phyloP scores from a whole-genome alignment of 1,140 invertebrate species.

The Ceratosolen solmsi region DNA sequence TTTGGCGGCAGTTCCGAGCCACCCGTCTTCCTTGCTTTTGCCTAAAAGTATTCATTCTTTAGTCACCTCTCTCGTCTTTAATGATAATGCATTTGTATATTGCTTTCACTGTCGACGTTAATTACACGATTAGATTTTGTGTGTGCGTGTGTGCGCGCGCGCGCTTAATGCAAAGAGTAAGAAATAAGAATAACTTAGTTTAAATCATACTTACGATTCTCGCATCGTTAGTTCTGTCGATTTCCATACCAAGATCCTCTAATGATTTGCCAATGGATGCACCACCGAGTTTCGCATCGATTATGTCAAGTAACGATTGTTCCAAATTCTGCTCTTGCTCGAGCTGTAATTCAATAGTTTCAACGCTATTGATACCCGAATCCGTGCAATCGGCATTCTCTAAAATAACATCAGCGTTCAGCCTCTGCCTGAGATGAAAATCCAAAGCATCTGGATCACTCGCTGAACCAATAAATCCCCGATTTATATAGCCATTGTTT shows the following conservation, averaged over 20 bases:
- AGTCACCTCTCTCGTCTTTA: too few species aligned
- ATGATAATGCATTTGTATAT: too few species aligned
- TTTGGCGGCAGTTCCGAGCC: background rate
- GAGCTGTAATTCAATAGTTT: conserved; percentile 68
- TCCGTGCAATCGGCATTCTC: conserved; percentile 66
- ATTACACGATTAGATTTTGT: too few species aligned
- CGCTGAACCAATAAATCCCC: conserved; percentile 61
- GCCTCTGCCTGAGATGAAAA: conserved; percentile 57
- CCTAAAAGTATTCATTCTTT: background rate
- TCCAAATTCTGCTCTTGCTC: conserved; percentile 64
- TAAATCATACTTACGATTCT: too few species aligned
- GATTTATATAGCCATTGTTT: conserved; percentile 64
- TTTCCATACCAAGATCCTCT: conserved; percentile 59
- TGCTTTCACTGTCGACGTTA: too few species aligned
- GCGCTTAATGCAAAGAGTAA: too few species aligned
- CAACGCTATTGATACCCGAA: conserved; percentile 71
- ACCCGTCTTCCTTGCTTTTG: background rate
- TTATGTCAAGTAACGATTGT: conserved; percentile 69
- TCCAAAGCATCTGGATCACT: conserved; percentile 65
- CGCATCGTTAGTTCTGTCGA: conserved; percentile 51
- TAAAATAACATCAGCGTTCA: conserved; percentile 36
- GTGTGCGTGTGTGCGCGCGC: too few species aligned
- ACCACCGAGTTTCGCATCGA: conserved; percentile 69
- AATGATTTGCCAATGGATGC: conserved; percentile 58
- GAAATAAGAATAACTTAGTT: too few species aligned